phyloP scores from a whole-genome alignment of 2,797 vertebrate species.

The Gymnopithys bicolor region DNA sequence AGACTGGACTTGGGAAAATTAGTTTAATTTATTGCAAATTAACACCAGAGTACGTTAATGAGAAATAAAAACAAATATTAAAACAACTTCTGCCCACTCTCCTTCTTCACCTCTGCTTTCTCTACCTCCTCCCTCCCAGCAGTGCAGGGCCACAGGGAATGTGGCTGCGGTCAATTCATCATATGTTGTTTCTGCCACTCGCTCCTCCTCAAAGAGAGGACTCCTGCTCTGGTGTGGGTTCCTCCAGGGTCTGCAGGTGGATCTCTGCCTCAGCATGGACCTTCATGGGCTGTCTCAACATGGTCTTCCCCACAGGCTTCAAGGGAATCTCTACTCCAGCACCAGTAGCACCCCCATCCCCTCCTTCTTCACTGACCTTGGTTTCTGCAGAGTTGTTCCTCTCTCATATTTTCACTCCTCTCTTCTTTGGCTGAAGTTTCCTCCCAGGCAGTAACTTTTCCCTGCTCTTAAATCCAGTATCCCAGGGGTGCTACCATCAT shows the following conservation, averaged over 20 bases:
- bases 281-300: not conserved
- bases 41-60: not conserved
- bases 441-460: not conserved
- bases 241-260: not conserved
- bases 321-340: not conserved
- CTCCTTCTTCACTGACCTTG: not conserved
- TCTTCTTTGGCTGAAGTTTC: not conserved
- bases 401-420: not conserved
- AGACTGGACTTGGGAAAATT: not conserved
- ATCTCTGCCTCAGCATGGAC: not conserved
- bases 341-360: not conserved
- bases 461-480: not conserved
- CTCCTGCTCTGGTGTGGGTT: not conserved
- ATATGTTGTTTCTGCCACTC: accelerated
- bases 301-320: accelerated
- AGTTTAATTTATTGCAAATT: not conserved
- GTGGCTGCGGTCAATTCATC: not conserved
- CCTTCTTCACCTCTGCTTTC: not conserved
- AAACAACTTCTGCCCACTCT: not conserved
- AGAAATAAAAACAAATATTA: not conserved
- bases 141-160: accelerated
- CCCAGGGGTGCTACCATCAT: accelerated
- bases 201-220: not conserved
- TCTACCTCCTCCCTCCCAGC: not conserved
- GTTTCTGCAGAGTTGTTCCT: not conserved